Percentiles rank a stretch among this genome's conserved stretches.
These are phyloP conservation scores for Bufotes viridis DNA, from an alignment of 2,797 vertebrate genomes.

Conservation along the genomic window DNA sequence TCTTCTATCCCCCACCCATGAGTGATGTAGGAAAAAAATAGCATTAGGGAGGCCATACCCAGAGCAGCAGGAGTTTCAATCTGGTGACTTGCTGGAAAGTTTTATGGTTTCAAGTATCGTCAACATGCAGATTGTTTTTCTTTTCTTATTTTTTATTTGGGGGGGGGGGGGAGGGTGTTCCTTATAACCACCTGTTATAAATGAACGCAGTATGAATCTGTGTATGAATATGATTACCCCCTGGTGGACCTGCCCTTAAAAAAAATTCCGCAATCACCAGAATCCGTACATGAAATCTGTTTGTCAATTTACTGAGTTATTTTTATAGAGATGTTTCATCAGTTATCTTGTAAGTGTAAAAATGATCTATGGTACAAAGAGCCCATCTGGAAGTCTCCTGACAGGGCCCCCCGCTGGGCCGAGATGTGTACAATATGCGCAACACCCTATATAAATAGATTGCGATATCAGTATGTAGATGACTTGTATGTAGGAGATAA, in stretches of 20 bases:
- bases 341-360: neutral
- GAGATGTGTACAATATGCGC: neutral
- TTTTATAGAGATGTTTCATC: constrained; percentile 2
- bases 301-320: neutral
- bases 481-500: too few species aligned
- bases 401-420: neutral
- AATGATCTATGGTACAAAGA: constrained; percentile 2
- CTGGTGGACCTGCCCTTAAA: neutral
- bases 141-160: too few species aligned
- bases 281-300: too few species aligned
- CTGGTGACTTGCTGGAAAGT: neutral
- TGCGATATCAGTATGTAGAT: neutral
- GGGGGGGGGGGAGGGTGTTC: neutral
- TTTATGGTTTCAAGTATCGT: neutral
- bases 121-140: neutral
- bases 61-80: neutral
- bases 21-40: neutral
- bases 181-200: neutral
- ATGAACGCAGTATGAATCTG: neutral
- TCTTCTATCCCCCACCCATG: neutral
- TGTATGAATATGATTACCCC: neutral
- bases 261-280: neutral
- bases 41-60: neutral
- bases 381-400: constrained; percentile 8
- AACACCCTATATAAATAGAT: neutral